These are phyloP conservation scores for Synergus gifuensis DNA, from an alignment of 2,888 invertebrate genomes.

Conservation along the genomic window DNA sequence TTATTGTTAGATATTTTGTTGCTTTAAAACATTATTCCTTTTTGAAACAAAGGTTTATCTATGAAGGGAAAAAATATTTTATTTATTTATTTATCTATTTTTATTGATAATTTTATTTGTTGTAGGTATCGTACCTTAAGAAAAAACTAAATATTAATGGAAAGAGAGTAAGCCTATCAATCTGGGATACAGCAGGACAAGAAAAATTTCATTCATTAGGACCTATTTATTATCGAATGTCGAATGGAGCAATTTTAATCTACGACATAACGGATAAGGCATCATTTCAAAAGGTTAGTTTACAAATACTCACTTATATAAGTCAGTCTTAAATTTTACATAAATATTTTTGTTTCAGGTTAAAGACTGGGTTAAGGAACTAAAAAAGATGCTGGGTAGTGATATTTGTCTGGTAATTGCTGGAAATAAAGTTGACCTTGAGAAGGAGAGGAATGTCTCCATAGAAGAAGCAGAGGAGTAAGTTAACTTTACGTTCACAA, in stretches of 20 bases:
- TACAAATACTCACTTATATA: conserved; percentile 10
- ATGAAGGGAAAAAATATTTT: too few relatives aligned
- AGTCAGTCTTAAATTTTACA: too few relatives aligned
- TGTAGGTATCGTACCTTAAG: conserved; percentile 96
- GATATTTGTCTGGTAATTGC: conserved; percentile 95
- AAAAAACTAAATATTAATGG: conserved; percentile 95
- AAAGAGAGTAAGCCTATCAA: conserved; percentile 91
- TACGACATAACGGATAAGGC: conserved; percentile 99
- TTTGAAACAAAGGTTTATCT: too few relatives aligned
- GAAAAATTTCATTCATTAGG: conserved; percentile 98
- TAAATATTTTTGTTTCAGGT: conserved; percentile 81
- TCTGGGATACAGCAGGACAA: conserved; percentile 99
- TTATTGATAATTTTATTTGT: conserved; percentile 57
- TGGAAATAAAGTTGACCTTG: conserved; percentile 98
- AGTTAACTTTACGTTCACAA: conserved; percentile 67
- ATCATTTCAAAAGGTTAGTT: conserved; percentile 92
- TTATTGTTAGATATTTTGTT: too few relatives aligned
- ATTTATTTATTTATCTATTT: background rate
- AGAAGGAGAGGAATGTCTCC: conserved; percentile 91
- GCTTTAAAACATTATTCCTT: too few relatives aligned
- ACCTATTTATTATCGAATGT: conserved; percentile 98
- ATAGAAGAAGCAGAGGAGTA: conserved; percentile 92
- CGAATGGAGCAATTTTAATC: conserved; percentile 97
- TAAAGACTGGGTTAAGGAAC: conserved; percentile 98
- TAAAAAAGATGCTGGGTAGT: conserved; percentile 96